Base-by-base conservation (phyloP, 2,888 invertebrate species). In the Entomobrya multifasciata region DNA sequence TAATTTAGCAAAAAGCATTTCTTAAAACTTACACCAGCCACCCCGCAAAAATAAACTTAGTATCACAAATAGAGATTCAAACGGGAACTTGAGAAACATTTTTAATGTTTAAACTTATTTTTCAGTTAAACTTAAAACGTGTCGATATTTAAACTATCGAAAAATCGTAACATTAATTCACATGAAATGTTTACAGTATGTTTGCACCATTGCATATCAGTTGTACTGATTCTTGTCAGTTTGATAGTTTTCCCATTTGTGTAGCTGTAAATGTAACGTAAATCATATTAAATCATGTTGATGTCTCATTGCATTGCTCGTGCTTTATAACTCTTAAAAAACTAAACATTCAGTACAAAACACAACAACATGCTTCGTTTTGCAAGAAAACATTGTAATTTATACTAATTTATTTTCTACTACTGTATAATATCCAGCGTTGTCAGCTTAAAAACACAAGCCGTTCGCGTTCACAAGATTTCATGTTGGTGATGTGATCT, bases 341-440 rank as follows among this genome's bases (percentile, higher is more conserved):
- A 17, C 5, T 47, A 47, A 47, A 0, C 30, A 27, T 60, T 4
- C 5, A 13, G 13, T 10, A 17, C 41, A 17, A 41, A 17, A 36
- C 41, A 67, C n/a, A n/a, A n/a, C n/a, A 62, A 60, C 36, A 65
- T 27, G 36, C 17, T 17, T 10, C n/a, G 27, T 5, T 20, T 1
- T 8, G 27, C 1, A 30, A 17, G 13, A 13, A n/a, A 41, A 36
- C 36, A 67, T 20, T 67, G 67, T 67, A 67, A 67, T 67, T 67
- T 67, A 67, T 15, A 20, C 67, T 67, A 67, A 67, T 67, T 67
- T 67, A 67, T 67, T 41, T 65, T 67, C 15, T 27, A 60, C 60
- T 4, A 4, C 22, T 15, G 27, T 6, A 27, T 17, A 41, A 36
- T 15, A 36, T 41, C 10, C 11, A 67, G 20, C 6, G 10, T 17